Evolutionary conservation across 1,140 invertebrate species (phyloP).

Genomic region (Trichoplusia ni): DNA sequence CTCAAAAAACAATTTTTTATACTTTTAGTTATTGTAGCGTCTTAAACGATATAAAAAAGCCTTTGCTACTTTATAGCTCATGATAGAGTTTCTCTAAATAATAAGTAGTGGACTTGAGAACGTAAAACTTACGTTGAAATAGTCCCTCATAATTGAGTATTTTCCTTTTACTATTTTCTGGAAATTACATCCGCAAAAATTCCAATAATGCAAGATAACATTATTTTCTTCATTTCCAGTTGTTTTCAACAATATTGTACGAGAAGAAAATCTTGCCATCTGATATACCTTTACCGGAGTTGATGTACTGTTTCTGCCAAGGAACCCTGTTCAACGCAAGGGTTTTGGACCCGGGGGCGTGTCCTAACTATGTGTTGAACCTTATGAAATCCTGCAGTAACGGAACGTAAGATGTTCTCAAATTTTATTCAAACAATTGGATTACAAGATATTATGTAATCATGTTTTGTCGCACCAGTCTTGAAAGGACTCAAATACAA

Average conservation of each 20-base stretch:
- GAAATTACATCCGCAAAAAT: too few relatives aligned
- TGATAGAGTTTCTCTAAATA: too few relatives aligned
- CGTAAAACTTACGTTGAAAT: too few relatives aligned
- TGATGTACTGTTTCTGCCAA: constrained; percentile 74
- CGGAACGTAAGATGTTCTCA: constrained; percentile 57
- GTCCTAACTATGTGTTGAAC: constrained; percentile 73
- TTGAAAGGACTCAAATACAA: too few relatives aligned
- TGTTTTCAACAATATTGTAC: constrained; percentile 71
- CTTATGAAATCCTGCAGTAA: constrained; percentile 69
- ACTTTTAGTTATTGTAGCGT: too few relatives aligned
- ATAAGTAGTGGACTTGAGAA: too few relatives aligned
- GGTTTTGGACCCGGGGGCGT: constrained; percentile 66
- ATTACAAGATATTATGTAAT: background rate
- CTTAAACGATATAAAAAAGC: too few relatives aligned
- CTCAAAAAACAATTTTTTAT: too few relatives aligned
- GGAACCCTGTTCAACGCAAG: constrained; percentile 71
- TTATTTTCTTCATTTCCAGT: constrained; percentile 45
- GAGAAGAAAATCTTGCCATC: constrained; percentile 75
- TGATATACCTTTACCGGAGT: constrained; percentile 62
- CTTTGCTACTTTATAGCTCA: too few relatives aligned
- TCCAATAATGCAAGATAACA: background rate
- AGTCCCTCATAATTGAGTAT: too few relatives aligned
- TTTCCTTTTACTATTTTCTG: too few relatives aligned
- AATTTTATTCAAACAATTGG: background rate
- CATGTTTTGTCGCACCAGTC: too few relatives aligned